Evolutionary conservation across 1,140 invertebrate species (phyloP), one percentile per base, ranked within the genome.

Genomic region (Conopomorpha cramerella): DNA sequence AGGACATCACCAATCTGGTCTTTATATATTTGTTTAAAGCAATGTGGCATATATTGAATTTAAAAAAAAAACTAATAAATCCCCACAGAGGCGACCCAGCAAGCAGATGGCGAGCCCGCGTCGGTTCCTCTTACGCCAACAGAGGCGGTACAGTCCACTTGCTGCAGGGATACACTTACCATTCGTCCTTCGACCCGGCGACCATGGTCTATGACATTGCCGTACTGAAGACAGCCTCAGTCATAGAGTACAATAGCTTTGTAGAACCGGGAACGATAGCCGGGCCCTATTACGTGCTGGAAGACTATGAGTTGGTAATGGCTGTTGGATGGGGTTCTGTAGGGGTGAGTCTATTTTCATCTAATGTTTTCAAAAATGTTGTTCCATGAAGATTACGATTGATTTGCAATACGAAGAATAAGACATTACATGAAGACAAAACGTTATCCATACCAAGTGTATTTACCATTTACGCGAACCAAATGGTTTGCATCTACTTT

Each of bases 131-230:
- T 6, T 6, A 30, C 4, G 28, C 28, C 28, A 30, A 11, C 28
- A 30, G 28, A 4, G 28, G 28, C 13, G 28, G 28, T 11, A 14
- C 3, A 3, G 28, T 30, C 4, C 28, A 30, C 7, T 41, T 11
- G 4, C 3, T 30, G 4, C 4, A 7, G 41, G 81, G 10, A 11
- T 14, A 7, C 3, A 30, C 6, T 14, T 11, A 4, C 8, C 82
- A 87, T 49, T 72, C 78, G 0, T 40, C 64, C 7, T 87, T 78
- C 45, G 78, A 82, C 33, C 40, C 68, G 1, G 39, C 47, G 1
- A 84, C 80, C 42, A 54, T 85, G 2, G 52, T 68, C 2, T 84
- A 87, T 48, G 85, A 88, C 43, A 47, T 88, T 10, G 85, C 85
- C 16, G 11, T 30, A 4, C 4, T 30, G 10, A n/a, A 11, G 10